Conservation (phyloP, 2,797 vertebrate species). For the Yasuhikotakia modesta region DNA sequence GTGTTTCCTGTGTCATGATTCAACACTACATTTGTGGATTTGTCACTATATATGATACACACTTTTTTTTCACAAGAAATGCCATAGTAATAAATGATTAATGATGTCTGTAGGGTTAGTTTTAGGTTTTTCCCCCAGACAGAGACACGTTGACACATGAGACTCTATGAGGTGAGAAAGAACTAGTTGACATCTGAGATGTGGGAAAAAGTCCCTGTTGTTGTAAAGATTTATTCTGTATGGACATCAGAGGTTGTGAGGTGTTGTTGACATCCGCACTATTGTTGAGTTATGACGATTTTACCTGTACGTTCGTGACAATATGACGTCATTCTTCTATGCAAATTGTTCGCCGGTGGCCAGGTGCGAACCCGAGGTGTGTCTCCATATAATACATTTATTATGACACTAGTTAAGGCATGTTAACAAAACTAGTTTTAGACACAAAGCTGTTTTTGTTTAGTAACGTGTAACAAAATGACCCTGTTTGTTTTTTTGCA, state of each 20-base stretch:
- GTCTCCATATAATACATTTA: conserved; percentile 12
- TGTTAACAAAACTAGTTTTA: not conserved
- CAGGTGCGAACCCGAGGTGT: conserved; percentile 32
- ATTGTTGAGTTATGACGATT: not conserved
- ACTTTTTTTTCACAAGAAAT: too few relatives aligned
- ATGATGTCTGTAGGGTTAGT: too few relatives aligned
- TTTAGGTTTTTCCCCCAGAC: too few relatives aligned
- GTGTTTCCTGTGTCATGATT: too few relatives aligned
- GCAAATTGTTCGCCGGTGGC: conserved; percentile 7
- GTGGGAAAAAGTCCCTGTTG: not conserved
- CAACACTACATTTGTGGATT: too few relatives aligned
- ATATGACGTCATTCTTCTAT: conserved; percentile 21
- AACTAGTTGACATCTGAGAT: not conserved
- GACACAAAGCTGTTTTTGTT: not conserved
- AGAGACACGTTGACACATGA: too few relatives aligned
- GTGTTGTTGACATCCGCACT: not conserved
- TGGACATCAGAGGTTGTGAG: too few relatives aligned
- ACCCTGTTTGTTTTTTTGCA: not conserved
- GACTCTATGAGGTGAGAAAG: too few relatives aligned
- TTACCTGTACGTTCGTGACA: not conserved
- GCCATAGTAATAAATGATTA: too few relatives aligned
- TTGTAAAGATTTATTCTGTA: not conserved
- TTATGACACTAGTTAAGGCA: conserved; percentile 16
- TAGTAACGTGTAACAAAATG: not conserved
- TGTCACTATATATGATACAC: too few relatives aligned